phyloP scores from a whole-genome alignment of 2,113 vertebrate species.

The Burhinus oedicnemus region DNA sequence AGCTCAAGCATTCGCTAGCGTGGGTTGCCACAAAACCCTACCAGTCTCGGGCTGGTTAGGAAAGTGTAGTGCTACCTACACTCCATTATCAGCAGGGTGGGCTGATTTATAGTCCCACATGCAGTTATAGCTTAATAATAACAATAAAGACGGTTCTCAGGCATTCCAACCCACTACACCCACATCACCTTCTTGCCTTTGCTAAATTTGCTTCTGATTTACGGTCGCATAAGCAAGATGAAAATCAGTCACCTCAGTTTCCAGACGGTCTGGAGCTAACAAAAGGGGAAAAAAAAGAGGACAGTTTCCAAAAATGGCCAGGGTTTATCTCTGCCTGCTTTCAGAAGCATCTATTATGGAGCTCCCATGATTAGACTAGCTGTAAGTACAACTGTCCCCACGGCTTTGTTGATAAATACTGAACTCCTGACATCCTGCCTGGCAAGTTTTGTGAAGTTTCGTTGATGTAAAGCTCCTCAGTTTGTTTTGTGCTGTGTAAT shows the following conservation, averaged over 20 bases:
- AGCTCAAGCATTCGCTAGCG: neutral
- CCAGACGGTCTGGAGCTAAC: neutral
- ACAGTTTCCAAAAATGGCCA: neutral
- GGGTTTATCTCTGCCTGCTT: neutral
- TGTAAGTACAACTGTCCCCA: neutral
- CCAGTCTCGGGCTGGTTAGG: neutral
- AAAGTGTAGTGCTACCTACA: neutral
- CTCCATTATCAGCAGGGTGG: neutral
- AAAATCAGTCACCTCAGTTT: slow-evolving; percentile 14
- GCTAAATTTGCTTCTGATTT: slow-evolving; percentile 34
- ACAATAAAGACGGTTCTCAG: neutral
- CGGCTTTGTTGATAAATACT: neutral
- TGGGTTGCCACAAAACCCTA: neutral
- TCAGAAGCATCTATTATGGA: neutral
- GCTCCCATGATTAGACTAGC: neutral
- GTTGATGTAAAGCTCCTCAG: neutral
- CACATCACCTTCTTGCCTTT: neutral
- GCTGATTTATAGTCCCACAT: neutral
- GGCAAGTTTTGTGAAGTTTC: neutral
- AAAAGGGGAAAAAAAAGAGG: neutral
- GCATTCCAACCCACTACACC: neutral
- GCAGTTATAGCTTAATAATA: slow-evolving; percentile 5
- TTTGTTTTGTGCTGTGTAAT: slow-evolving; percentile 25
- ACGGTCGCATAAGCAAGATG: neutral
- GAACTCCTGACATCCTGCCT: neutral